phyloP scores from a whole-genome alignment of 2,113 vertebrate genomes.

The Trogon surrucura region DNA sequence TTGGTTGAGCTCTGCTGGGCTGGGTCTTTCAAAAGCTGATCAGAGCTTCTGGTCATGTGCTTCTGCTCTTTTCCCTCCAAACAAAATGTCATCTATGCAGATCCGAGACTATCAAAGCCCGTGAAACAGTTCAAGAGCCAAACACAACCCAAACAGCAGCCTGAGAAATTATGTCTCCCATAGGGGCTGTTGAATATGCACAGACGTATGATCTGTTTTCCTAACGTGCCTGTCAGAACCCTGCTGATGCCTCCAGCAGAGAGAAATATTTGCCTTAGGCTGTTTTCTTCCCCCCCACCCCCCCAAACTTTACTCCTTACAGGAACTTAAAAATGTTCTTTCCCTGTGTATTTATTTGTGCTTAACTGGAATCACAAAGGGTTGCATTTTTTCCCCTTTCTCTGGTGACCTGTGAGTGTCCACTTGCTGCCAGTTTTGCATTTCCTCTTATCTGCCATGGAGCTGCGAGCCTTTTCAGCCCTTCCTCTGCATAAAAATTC shows the following conservation, averaged over 20 bases:
- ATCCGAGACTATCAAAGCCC: conserved; percentile 37
- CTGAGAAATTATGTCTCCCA: conserved; percentile 49
- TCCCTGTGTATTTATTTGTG: conserved; percentile 19
- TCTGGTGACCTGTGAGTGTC: background rate
- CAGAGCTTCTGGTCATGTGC: conserved; percentile 38
- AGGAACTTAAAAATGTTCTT: conserved; percentile 1
- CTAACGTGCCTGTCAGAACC: conserved; percentile 29
- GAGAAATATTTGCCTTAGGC: conserved; percentile 46
- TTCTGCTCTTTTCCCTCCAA: conserved; percentile 3
- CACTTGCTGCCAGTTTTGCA: background rate
- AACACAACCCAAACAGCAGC: conserved; percentile 25
- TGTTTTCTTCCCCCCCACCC: background rate
- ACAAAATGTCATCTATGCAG: conserved; percentile 39
- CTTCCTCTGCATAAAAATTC: background rate
- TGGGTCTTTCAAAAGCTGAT: conserved; percentile 33
- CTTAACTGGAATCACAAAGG: conserved; percentile 1
- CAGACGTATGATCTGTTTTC: conserved; percentile 56
- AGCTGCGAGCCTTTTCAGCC: background rate
- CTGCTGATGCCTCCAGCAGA: conserved; percentile 62
- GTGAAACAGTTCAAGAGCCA: conserved; percentile 50
- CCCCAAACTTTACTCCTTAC: background rate
- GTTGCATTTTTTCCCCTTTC: background rate
- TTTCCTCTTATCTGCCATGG: background rate
- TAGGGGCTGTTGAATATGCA: conserved; percentile 49
- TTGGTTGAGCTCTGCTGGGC: conserved; percentile 12